A percentile compares a stretch with the other conserved stretches of the same genome.
These are phyloP conservation scores for Strix occidentalis DNA, from an alignment of 2,797 vertebrate species.

Conservation along the genomic window DNA sequence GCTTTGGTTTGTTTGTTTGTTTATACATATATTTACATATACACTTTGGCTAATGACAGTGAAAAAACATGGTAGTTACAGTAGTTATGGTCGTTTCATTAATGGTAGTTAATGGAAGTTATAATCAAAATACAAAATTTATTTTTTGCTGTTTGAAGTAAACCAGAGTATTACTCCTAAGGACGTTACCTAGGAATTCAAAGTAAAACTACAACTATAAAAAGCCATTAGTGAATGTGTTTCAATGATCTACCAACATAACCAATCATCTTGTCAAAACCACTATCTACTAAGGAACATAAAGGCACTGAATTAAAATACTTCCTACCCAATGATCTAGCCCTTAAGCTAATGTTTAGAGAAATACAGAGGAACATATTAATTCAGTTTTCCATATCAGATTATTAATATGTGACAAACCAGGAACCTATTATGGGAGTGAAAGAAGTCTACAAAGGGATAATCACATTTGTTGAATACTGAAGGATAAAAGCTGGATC, in stretches of 20 bases:
- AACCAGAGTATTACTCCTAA: background rate
- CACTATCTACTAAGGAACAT: background rate
- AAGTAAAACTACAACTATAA: background rate
- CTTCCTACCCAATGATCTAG: background rate
- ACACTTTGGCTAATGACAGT: background rate
- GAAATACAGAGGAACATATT: background rate
- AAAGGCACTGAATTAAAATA: background rate
- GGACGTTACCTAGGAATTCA: background rate
- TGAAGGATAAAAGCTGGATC: constrained; percentile 4
- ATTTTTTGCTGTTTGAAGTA: background rate
- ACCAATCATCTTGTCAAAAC: constrained; percentile 43
- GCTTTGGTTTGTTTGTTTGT: background rate
- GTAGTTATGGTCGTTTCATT: background rate
- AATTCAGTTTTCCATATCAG: constrained; percentile 8
- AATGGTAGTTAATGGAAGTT: background rate
- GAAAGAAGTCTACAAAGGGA: constrained; percentile 27
- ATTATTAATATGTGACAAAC: constrained; percentile 41
- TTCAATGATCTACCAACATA: background rate
- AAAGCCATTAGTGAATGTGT: background rate
- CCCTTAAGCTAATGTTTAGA: constrained; percentile 27
- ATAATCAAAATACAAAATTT: background rate
- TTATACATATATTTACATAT: background rate
- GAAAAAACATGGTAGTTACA: background rate
- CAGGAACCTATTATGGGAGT: constrained; percentile 14
- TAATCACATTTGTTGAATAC: background rate